Evolutionary conservation across 2,888 invertebrate genomes (phyloP).

Genomic region (Patella pellucida): DNA sequence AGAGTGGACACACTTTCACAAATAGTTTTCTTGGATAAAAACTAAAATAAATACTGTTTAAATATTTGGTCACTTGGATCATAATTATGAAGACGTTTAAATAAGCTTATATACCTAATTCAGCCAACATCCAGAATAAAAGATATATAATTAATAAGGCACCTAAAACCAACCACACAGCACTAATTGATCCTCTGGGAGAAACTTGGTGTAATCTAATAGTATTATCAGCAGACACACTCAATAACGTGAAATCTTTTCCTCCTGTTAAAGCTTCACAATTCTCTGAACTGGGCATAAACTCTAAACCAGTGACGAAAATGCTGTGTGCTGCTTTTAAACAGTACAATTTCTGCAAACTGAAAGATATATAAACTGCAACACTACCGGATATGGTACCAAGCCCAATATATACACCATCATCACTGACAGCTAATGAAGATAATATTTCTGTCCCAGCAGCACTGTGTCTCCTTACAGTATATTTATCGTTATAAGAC

Average conservation of each 20-base stretch:
- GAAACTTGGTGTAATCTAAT: conserved; percentile 66
- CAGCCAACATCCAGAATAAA: conserved; percentile 60
- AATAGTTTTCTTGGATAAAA: too few species aligned
- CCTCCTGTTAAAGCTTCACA: conserved; percentile 69
- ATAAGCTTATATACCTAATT: conserved; percentile 51
- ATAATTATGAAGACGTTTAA: too few species aligned
- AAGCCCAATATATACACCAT: conserved; percentile 87
- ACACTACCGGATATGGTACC: conserved; percentile 96
- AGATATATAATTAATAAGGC: conserved; percentile 51
- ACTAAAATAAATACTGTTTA: too few species aligned
- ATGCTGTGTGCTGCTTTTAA: conserved; percentile 90
- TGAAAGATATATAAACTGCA: conserved; percentile 90
- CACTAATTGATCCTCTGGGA: conserved; percentile 52
- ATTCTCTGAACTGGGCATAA: conserved; percentile 78
- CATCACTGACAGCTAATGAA: conserved; percentile 75
- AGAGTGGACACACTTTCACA: too few species aligned
- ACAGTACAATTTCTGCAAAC: conserved; percentile 88
- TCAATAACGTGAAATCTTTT: conserved; percentile 87
- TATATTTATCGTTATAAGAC: conserved; percentile 81
- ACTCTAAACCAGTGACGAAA: conserved; percentile 97
- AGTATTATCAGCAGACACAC: conserved; percentile 94
- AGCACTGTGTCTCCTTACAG: conserved; percentile 74
- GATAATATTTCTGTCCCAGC: conserved; percentile 73
- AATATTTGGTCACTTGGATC: too few species aligned
- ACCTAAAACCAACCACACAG: conserved; percentile 49